These are phyloP conservation scores for Opisthocomus hoazin DNA, from an alignment of 2,113 vertebrate species.

Conservation along the genomic window DNA sequence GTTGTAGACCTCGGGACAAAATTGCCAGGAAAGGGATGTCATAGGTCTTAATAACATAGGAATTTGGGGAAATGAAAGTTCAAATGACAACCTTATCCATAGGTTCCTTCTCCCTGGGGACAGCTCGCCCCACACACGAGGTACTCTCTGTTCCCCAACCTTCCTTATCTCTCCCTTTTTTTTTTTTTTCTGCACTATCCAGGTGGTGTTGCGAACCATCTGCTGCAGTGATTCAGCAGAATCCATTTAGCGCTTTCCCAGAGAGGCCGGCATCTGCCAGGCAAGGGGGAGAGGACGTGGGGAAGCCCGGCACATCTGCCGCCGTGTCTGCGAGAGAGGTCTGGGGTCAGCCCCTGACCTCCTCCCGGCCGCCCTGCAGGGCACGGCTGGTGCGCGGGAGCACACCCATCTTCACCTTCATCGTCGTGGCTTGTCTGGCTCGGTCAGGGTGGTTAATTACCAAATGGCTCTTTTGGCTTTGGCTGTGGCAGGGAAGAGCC, in stretches of 20 bases:
- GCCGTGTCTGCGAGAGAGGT: neutral
- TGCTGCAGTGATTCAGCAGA: conserved; percentile 66
- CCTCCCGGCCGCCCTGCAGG: neutral
- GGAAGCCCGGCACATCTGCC: conserved; percentile 51
- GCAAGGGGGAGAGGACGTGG: conserved; percentile 34
- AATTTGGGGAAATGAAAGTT: conserved; percentile 3
- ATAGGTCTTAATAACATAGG: neutral
- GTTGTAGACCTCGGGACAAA: neutral
- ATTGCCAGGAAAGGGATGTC: neutral
- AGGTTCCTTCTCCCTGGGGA: neutral
- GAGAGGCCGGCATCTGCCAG: conserved; percentile 57
- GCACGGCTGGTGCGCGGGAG: rapidly evolving
- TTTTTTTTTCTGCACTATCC: conserved; percentile 19
- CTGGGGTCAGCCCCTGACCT: conserved; percentile 11
- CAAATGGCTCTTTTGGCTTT: conserved; percentile 24
- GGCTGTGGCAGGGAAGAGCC: neutral
- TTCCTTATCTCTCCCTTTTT: neutral
- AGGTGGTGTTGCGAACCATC: conserved; percentile 58
- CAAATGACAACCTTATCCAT: neutral
- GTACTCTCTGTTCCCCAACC: conserved; percentile 43
- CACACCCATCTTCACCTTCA: neutral
- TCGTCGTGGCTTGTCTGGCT: neutral
- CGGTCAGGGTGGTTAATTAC: neutral
- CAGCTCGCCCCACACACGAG: neutral
- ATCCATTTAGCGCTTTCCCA: conserved; percentile 61